Evolutionary conservation across 2,113 vertebrate genomes (phyloP).

Genomic region (Axis porcinus): DNA sequence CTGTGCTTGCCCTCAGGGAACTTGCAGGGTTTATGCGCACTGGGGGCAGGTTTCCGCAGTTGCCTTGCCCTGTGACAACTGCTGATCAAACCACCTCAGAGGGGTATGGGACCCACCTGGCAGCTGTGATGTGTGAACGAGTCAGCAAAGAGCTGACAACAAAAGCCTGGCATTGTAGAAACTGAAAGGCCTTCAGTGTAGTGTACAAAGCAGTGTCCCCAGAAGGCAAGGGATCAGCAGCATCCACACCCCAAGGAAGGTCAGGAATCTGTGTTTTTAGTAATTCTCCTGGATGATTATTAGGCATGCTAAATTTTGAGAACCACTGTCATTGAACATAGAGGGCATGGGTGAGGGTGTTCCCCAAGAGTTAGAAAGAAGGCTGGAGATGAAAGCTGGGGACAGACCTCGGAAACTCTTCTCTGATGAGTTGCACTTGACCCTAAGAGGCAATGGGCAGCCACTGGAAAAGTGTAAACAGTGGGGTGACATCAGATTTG

Average conservation of each 20-base stretch:
- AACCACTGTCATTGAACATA: neutral
- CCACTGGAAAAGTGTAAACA: neutral
- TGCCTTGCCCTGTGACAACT: neutral
- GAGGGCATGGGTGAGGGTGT: no score
- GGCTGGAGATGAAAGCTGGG: neutral
- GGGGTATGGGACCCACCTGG: neutral
- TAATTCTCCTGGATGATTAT: neutral
- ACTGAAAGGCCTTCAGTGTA: neutral
- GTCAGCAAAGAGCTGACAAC: neutral
- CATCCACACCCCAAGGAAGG: neutral
- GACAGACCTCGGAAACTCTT: neutral
- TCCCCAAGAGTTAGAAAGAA: neutral
- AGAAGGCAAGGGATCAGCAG: neutral
- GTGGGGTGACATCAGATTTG: neutral
- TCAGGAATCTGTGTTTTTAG: neutral
- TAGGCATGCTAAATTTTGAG: neutral
- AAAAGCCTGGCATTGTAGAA: neutral
- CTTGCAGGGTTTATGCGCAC: accelerated
- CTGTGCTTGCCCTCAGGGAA: neutral
- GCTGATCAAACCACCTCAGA: neutral
- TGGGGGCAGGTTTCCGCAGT: neutral
- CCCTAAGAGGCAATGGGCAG: neutral
- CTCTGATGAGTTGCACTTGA: neutral
- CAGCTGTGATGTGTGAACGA: neutral
- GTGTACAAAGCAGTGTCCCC: neutral